A percentile compares a stretch with the other conserved stretches of the same genome.
These are phyloP conservation scores for Plestiodon gilberti DNA, from an alignment of 2,113 vertebrate species.

Conservation along the genomic window DNA sequence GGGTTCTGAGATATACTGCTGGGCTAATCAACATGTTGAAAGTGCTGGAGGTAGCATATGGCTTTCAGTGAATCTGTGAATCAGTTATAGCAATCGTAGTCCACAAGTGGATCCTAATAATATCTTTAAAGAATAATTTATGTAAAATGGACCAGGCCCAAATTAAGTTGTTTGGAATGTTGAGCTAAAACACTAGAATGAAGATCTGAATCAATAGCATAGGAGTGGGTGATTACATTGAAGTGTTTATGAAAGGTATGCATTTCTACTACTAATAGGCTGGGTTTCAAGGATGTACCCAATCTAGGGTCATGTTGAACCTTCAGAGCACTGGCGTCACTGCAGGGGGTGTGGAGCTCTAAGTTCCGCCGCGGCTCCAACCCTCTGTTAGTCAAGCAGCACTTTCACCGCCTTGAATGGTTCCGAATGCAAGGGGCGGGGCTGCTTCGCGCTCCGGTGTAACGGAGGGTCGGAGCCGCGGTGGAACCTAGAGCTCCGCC, in stretches of 20 bases:
- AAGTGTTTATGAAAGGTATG: slow-evolving; percentile 4
- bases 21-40: not conserved
- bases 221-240: not conserved
- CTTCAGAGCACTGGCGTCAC: no score
- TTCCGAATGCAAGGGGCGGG: no score
- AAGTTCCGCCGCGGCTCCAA: no score
- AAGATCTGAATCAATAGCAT: not conserved
- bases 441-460: no score
- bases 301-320: not conserved
- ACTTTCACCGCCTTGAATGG: no score
- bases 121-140: no score
- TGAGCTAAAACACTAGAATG: not conserved
- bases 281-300: not conserved
- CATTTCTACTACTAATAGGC: not conserved
- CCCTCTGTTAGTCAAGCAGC: no score
- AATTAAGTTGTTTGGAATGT: not conserved
- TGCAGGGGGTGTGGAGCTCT: no score
- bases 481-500: no score
- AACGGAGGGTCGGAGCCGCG: no score
- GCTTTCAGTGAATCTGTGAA: not conserved
- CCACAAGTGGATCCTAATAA: not conserved
- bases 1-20: slow-evolving; percentile 8
- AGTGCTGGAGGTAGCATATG: not conserved
- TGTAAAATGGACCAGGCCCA: not conserved
- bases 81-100: not conserved